These are phyloP conservation scores for Carapus acus DNA, from an alignment of 2,797 vertebrate species.

Conservation along the genomic window DNA sequence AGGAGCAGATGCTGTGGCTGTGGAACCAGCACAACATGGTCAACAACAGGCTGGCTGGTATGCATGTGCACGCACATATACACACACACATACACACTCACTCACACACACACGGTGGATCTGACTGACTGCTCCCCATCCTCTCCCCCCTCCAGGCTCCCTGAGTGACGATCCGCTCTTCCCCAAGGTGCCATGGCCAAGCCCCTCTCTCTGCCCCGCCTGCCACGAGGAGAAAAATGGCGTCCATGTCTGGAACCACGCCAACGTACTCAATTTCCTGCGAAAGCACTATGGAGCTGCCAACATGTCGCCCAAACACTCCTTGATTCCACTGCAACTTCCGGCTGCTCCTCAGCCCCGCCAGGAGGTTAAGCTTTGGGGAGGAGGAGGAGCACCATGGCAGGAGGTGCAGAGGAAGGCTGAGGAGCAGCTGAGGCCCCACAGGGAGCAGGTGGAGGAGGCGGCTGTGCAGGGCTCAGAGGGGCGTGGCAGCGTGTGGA, in stretches of 20 bases:
- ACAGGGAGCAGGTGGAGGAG: background rate
- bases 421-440: constrained; percentile 8
- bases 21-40: constrained; percentile 91
- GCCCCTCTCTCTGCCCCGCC: constrained; percentile 78
- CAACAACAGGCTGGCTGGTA: constrained; percentile 85
- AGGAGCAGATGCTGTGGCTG: constrained; percentile 85
- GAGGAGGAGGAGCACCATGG: constrained; percentile 10
- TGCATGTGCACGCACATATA: background rate
- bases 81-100: background rate
- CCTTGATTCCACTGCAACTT: constrained; percentile 26
- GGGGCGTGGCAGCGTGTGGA: constrained; percentile 51
- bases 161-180: constrained; percentile 87
- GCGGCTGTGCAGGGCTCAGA: background rate
- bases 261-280: constrained; percentile 79
- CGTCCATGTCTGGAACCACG: constrained; percentile 80
- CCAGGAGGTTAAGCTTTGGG: constrained; percentile 24
- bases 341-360: constrained; percentile 2
- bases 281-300: constrained; percentile 72
- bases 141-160: constrained; percentile 70
- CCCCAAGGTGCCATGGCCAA: constrained; percentile 89
- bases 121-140: too few species aligned
- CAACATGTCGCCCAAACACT: constrained; percentile 74
- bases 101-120: too few species aligned
- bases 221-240: constrained; percentile 86
- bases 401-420: constrained; percentile 7